Conservation (phyloP, 2,888 invertebrate species). For the Chalcis sispes region DNA sequence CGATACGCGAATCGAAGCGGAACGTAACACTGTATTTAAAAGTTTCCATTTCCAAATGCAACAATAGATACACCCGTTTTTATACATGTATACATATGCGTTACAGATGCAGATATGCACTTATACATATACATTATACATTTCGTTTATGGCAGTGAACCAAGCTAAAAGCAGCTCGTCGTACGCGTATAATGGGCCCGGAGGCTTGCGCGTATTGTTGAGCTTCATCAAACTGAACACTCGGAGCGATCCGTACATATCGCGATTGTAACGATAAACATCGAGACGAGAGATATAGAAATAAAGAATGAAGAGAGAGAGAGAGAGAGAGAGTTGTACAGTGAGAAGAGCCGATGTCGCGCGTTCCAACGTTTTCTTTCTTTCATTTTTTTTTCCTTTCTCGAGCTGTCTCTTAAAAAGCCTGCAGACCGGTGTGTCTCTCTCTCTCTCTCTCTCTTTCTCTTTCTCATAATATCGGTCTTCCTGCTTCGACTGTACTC, state of each 20-base stretch:
- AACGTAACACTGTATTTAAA: too few relatives aligned
- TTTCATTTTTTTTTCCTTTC: constrained; percentile 28
- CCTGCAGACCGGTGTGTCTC: constrained; percentile 47
- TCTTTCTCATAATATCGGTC: neutral
- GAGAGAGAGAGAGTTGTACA: constrained; percentile 22
- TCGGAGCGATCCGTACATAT: constrained; percentile 29
- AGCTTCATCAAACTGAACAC: constrained; percentile 23
- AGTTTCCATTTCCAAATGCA: too few relatives aligned
- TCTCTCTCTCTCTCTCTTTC: constrained; percentile 52
- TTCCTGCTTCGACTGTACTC: constrained; percentile 51
- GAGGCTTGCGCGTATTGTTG: constrained; percentile 31
- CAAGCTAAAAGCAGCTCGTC: too few relatives aligned
- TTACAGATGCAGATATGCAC: neutral
- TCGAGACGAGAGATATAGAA: constrained; percentile 52
- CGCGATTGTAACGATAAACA: constrained; percentile 65
- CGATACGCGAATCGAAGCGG: too few relatives aligned
- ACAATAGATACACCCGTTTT: neutral
- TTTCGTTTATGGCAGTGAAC: neutral
- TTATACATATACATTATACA: neutral
- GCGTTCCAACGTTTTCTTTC: constrained; percentile 37
- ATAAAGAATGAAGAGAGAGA: neutral
- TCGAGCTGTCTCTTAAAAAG: constrained; percentile 39
- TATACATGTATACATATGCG: neutral
- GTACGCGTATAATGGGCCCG: constrained; percentile 43
- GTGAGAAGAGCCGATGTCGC: neutral